Percentiles rank a stretch among this genome's conserved stretches.
phyloP scores from a whole-genome alignment of 64 coral and sea anemone genomes.

The Pocillopora verrucosa region DNA sequence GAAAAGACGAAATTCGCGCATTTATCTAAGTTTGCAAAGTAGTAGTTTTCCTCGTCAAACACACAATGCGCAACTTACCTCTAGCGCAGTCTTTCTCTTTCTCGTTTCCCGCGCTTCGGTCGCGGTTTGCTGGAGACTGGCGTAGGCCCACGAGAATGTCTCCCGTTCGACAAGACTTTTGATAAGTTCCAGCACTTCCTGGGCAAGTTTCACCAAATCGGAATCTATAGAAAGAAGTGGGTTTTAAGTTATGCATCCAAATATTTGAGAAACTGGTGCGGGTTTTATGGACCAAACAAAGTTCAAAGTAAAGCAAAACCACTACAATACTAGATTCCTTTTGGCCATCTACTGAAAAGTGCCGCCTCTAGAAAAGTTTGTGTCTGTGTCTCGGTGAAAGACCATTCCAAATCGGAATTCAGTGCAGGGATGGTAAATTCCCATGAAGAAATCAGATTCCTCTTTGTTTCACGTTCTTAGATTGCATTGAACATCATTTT shows the following conservation, averaged over 20 bases:
- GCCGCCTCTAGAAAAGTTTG: too few relatives aligned
- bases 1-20: neutral
- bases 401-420: too few relatives aligned
- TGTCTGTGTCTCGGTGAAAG: too few relatives aligned
- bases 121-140: conserved; percentile 54
- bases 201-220: conserved; percentile 55
- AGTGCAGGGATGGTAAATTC: too few relatives aligned
- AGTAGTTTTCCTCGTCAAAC: neutral
- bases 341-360: too few relatives aligned
- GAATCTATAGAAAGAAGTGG: conserved; percentile 46
- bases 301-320: neutral
- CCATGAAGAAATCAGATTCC: too few relatives aligned
- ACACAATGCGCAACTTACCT: conserved; percentile 45
- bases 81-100: conserved; percentile 74
- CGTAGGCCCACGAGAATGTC: conserved; percentile 70
- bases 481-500: too few relatives aligned
- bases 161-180: conserved; percentile 81
- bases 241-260: too few relatives aligned
- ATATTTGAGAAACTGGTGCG: too few relatives aligned
- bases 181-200: conserved; percentile 84
- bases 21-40: neutral
- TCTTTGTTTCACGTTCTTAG: too few relatives aligned
- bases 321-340: too few relatives aligned
- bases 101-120: conserved; percentile 62
- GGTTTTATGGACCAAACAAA: too few relatives aligned